A percentile compares a stretch with the other conserved stretches of the same genome.
Conservation (phyloP, 2,888 invertebrate species). For the Apamea epomidion region DNA sequence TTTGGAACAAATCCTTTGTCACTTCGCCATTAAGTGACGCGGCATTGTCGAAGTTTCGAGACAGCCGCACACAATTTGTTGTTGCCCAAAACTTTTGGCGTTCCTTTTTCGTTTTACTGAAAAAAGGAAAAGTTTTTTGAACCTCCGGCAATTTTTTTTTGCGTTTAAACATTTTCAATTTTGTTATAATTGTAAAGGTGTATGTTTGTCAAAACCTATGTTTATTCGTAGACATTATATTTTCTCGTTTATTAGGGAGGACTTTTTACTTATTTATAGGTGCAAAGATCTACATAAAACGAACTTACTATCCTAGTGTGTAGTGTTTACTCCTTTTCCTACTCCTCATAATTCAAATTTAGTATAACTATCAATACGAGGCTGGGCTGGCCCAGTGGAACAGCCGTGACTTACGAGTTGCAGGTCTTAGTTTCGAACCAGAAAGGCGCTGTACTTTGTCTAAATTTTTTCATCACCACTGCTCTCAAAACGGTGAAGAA, state of each 20-base stretch:
- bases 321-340: not conserved
- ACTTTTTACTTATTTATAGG: not conserved
- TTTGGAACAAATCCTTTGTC: conserved; percentile 35
- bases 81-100: conserved; percentile 54
- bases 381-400: no score
- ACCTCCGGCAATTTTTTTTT: conserved; percentile 42
- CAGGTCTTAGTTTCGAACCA: no score
- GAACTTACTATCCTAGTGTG: not conserved
- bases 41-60: conserved; percentile 56
- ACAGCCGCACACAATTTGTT: conserved; percentile 60
- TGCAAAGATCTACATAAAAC: not conserved
- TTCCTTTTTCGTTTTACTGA: conserved; percentile 38
- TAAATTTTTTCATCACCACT: no score
- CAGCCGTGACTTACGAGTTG: no score
- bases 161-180: conserved; percentile 43
- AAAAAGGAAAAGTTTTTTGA: conserved; percentile 39
- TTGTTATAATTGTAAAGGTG: not conserved
- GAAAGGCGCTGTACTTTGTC: no score
- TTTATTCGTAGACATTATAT: not conserved
- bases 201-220: not conserved
- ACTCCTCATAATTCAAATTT: not conserved
- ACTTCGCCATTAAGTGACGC: conserved; percentile 46
- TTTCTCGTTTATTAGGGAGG: not conserved
- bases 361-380: not conserved
- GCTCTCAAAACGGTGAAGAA: no score